Evolutionary conservation across 2,888 invertebrate species (phyloP).

Genomic region (Netelia virgata): DNA sequence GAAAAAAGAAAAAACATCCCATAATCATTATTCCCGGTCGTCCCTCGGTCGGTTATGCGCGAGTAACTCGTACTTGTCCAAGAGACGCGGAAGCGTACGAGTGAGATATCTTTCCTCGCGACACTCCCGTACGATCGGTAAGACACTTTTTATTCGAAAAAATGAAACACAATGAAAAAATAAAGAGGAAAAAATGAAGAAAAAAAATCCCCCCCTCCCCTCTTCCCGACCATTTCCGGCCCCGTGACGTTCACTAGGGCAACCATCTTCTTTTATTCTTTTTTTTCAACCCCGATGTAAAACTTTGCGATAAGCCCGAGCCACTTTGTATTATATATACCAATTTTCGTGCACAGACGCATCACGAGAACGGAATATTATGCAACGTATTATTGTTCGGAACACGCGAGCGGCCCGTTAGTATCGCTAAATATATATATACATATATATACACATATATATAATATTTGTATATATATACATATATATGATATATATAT

Average conservation of each 20-base stretch:
- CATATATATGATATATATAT: not conserved
- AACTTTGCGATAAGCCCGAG: not conserved
- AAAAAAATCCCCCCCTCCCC: too few relatives aligned
- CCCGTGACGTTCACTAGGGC: too few relatives aligned
- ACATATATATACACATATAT: not conserved
- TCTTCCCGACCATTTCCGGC: too few relatives aligned
- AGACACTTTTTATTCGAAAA: not conserved
- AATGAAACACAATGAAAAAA: too few relatives aligned
- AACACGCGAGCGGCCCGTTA: constrained; percentile 63
- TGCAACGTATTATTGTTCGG: constrained; percentile 49
- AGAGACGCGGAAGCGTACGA: constrained; percentile 38
- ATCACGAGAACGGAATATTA: constrained; percentile 27
- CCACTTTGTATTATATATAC: not conserved
- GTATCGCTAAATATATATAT: not conserved
- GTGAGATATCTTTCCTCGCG: constrained; percentile 6
- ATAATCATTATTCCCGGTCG: constrained; percentile 46
- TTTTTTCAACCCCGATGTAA: not conserved
- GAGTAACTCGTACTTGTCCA: not conserved
- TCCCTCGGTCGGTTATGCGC: constrained; percentile 3
- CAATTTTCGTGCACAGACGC: constrained; percentile 8
- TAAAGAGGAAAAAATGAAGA: too few relatives aligned
- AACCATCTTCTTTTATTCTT: too few relatives aligned
- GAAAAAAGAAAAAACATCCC: constrained; percentile 7
- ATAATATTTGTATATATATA: too few relatives aligned
- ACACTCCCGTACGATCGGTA: not conserved